These are phyloP conservation scores for Phalanger gymnotis DNA, from an alignment of 2,797 vertebrate genomes.

Conservation along the genomic window DNA sequence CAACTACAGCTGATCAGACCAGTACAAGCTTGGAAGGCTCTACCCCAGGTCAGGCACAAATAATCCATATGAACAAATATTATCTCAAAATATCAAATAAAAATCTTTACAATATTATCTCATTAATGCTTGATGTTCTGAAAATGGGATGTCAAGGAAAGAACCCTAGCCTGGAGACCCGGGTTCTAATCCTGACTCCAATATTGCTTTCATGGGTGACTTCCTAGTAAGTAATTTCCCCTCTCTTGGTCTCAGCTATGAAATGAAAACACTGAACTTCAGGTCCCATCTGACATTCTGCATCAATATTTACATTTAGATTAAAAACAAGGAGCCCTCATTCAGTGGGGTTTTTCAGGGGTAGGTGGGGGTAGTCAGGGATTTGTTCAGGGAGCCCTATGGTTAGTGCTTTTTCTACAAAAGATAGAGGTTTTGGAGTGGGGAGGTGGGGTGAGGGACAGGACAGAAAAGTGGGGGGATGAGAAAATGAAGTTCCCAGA, in stretches of 20 bases:
- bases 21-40: too few relatives aligned
- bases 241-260: not conserved
- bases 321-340: not conserved
- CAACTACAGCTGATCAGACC: too few relatives aligned
- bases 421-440: not conserved
- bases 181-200: not conserved
- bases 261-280: not conserved
- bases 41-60: not conserved
- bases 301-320: not conserved
- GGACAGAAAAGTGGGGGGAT: not conserved
- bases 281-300: not conserved
- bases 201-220: not conserved
- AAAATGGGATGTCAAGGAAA: not conserved
- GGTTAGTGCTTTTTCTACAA: not conserved
- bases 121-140: not conserved
- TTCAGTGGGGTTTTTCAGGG: not conserved
- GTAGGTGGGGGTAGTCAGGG: too few relatives aligned
- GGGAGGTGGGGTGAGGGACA: not conserved
- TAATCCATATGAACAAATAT: not conserved
- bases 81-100: not conserved
- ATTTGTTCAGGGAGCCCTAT: not conserved
- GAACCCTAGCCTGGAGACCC: not conserved
- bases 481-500: not conserved
- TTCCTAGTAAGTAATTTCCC: not conserved
- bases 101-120: not conserved